Base-by-base conservation (phyloP, 2,888 invertebrate genomes). In the Cremastobaeus sp. region DNA sequence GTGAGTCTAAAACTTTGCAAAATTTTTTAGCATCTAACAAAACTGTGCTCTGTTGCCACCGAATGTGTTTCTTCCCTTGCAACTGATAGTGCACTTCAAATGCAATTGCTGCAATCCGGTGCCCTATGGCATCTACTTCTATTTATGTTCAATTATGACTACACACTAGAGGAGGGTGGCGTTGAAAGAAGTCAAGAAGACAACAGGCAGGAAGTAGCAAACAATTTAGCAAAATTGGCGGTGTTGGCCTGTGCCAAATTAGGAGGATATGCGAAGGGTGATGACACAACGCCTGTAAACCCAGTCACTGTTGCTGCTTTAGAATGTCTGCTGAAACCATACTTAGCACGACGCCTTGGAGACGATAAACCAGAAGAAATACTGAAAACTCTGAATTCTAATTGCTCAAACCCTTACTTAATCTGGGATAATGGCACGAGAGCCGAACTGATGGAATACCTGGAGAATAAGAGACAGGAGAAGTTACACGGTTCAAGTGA, bases 401-500 rank as follows among this genome's bases (percentile, higher is more conserved):
- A 99, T 88, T 95, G 96, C 84, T 94, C 96, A 77, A 97, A 95
- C 83, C 99, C 99, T 0, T 98, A 99, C 88, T 90, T 99, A 18
- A 94, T 99, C 37, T 99, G 99, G 99, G 96, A 99, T 89, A 99
- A 99, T 89, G 94, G 95, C 4, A 99, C 99, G 0, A 90, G 99
- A 77, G 95, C 95, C 0, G 98, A 99, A 88, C 90, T 99, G 1
- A 90, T 92, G 34, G 98, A 99, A 83, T 96, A 95, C 84, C 89
- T 99, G 3, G 93, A 94, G 73, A 91, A 90, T 78, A 88, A 82
- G 82, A 84, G 80, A 75, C 89, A 81, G 64, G 86, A 83, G 74
- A 87, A 82, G 74, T 66, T 85, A 11, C 80, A 89, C 84, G 92
- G 92, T 1, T 92, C 92, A 65, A 91, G 90, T 21, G 94, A 79